phyloP scores from a whole-genome alignment of 2,797 vertebrate species.

The Oryzias sinensis region DNA sequence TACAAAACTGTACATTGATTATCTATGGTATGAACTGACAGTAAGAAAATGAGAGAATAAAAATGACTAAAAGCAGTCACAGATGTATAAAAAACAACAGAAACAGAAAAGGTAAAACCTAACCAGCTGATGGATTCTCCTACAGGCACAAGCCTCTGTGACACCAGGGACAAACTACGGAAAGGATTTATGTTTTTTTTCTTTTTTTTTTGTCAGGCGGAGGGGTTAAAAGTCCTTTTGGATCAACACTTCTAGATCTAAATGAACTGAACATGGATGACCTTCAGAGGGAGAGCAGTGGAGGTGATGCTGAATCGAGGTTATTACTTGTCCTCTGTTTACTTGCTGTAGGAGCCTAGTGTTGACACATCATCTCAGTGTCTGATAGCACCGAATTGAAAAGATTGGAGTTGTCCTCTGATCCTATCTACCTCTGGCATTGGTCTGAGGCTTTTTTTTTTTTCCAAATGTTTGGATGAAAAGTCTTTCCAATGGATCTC shows the following conservation, averaged over 20 bases:
- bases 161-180: not conserved
- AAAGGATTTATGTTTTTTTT: slow-evolving; percentile 22
- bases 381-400: slow-evolving; percentile 78
- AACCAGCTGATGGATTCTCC: not conserved
- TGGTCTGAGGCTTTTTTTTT: slow-evolving; percentile 56
- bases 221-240: slow-evolving; percentile 31
- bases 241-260: slow-evolving; percentile 67
- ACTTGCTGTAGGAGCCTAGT: slow-evolving; percentile 69
- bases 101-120: not conserved
- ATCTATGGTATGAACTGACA: too few species aligned
- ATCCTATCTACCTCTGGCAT: slow-evolving; percentile 67
- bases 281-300: slow-evolving; percentile 48
- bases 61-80: not conserved
- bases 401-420: slow-evolving; percentile 73
- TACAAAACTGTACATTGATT: too few species aligned
- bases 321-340: slow-evolving; percentile 78
- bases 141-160: not conserved
- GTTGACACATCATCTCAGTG: slow-evolving; percentile 76
- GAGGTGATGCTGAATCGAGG: slow-evolving; percentile 68
- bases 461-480: slow-evolving; percentile 51
- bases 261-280: slow-evolving; percentile 62
- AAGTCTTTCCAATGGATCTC: slow-evolving; percentile 23
- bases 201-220: slow-evolving; percentile 20
- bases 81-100: too few species aligned
- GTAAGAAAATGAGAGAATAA: not conserved